Base-by-base conservation (phyloP, 2,797 vertebrate genomes). In the Saxicola maurus region DNA sequence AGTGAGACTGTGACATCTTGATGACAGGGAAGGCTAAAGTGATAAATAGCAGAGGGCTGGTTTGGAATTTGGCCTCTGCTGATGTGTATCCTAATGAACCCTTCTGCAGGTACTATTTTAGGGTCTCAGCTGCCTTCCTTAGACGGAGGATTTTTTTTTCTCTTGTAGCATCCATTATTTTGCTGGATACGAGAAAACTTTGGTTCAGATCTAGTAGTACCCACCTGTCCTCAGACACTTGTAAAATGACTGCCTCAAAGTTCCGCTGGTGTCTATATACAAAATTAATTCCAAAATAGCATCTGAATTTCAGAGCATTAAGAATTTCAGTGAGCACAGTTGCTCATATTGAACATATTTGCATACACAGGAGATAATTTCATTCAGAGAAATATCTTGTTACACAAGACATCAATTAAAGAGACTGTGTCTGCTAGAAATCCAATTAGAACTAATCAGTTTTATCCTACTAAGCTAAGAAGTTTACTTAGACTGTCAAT, bases 401-500 rank as follows among this genome's bases (percentile, higher is more conserved):
- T 88, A 67, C 78, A 76, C 49, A 59, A 73, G 64, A 92, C 71
- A 88, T 91, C 75, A 79, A 59, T 90, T 90, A 86, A 66, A 37
- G 30, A 68, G 60, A 21, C 49, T 76, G 6, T 68, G 48, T 82
- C 56, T 88, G 40, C 56, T 82, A 49, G 52, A 88, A 94, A 86
- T 38, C 82, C 78, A 77, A 2, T 93, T 86, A 88, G 13, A 24
- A 66, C 30, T 88, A 73, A 79, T 64, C 84, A 67, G 33, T 88
- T 94, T 94, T 84, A 90, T 67, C 40, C 28, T 65, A 67, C 42
- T 91, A 72, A 77, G 79, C 38, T 69, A 86, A 79, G 53, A 31
- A 61, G 17, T 85, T 91, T 77, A 51, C 17, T 91, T 49, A 11
- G 25, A 52, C 24, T 42, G n/a, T 35, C 45, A 73, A 0, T 66